These are phyloP conservation scores for Chloropsis hardwickii DNA, from an alignment of 2,113 vertebrate genomes.

Conservation along the genomic window DNA sequence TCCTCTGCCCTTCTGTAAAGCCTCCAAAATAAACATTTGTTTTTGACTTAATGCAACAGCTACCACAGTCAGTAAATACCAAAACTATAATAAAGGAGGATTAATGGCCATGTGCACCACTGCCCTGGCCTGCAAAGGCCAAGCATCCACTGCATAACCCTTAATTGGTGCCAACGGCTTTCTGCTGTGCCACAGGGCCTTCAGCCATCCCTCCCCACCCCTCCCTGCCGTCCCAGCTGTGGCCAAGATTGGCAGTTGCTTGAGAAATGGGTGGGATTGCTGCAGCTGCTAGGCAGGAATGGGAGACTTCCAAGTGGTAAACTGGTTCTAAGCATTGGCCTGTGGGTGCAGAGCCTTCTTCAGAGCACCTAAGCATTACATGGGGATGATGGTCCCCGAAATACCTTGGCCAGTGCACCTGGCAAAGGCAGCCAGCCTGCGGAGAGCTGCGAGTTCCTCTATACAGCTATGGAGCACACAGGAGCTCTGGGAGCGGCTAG, in stretches of 20 bases:
- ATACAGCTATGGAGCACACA: not conserved
- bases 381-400: not conserved
- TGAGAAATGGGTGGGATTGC: not conserved
- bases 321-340: not conserved
- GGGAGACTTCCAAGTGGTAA: not conserved
- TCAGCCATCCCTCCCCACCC: not conserved
- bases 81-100: not conserved
- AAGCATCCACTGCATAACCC: not conserved
- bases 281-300: not conserved
- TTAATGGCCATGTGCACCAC: not conserved
- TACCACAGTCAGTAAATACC: not conserved
- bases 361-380: accelerated
- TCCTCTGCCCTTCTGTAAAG: not conserved
- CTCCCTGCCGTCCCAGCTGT: accelerated
- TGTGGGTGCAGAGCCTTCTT: accelerated
- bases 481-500: not conserved
- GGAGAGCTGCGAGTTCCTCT: not conserved
- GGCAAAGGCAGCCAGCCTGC: not conserved
- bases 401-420: accelerated
- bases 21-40: not conserved
- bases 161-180: not conserved
- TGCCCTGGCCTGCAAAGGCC: not conserved
- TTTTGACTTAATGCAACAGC: not conserved
- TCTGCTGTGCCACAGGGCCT: not conserved
- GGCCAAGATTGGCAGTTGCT: not conserved